Conservation (phyloP, 1,140 invertebrate species). For the Hyposmocoma kahamanoa region DNA sequence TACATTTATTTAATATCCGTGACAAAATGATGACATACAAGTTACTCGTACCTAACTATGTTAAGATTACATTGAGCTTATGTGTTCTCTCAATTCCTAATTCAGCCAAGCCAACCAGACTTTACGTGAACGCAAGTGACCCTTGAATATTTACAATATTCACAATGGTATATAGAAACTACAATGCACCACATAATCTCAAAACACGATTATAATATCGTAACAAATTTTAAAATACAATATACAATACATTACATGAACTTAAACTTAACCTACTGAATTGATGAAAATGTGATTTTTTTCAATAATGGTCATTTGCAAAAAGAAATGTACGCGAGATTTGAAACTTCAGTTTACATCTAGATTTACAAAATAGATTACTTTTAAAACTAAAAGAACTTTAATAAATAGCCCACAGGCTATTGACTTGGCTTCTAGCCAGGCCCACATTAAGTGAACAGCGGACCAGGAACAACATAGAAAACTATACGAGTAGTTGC, state of each 20-base stretch:
- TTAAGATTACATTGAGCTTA: slow-evolving; percentile 60
- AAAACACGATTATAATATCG: neutral
- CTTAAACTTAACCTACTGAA: too few relatives aligned
- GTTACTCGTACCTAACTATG: slow-evolving; percentile 33
- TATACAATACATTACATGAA: neutral
- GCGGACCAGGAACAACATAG: too few relatives aligned
- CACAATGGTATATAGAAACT: slow-evolving; percentile 16
- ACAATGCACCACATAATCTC: neutral
- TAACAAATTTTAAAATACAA: neutral
- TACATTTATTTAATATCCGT: slow-evolving; percentile 65
- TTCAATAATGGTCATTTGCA: too few relatives aligned
- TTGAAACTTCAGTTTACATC: too few relatives aligned
- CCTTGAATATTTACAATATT: slow-evolving; percentile 44
- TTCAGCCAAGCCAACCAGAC: slow-evolving; percentile 47
- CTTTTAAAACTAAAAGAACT: neutral
- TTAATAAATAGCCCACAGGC: neutral
- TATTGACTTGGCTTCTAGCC: neutral
- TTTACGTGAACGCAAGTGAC: slow-evolving; percentile 23
- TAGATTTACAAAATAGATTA: too few relatives aligned
- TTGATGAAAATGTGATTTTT: too few relatives aligned
- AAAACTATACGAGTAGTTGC: too few relatives aligned
- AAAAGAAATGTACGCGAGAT: too few relatives aligned
- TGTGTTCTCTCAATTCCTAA: slow-evolving; percentile 66
- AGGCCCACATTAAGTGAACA: neutral
- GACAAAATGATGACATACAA: slow-evolving; percentile 58